Base-by-base conservation (phyloP, 2,113 vertebrate genomes). In the Takifugu bimaculatus region DNA sequence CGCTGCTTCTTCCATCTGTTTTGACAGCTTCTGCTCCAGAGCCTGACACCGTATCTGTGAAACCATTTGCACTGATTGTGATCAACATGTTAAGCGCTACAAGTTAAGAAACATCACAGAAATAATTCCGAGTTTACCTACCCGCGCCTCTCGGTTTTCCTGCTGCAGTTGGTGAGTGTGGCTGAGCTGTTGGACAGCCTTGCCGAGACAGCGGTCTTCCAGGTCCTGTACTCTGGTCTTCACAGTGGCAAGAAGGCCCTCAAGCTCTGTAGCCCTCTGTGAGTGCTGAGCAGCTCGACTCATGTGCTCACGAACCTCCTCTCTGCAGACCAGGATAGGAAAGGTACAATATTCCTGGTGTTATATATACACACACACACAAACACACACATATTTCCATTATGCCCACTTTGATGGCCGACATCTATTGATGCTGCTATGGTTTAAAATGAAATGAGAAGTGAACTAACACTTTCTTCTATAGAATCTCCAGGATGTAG, bases 201-300 rank as follows among this genome's bases (percentile, higher is more conserved):
- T 93, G 65, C 76, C 74, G 52, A 96, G 87, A 1, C 83, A 93
- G 50, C 92, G 88, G 65, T 94, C 93, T 83, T 98, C 94, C 76
- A 97, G 80, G 62, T 94, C 92, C 77, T 92, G 87, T 74, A 96
- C 89, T 88, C 91, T 93, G 77, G 75, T 74, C 82, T 91, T 94
- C 39, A 96, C 91, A 13, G 53, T 74, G 14, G 93, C 90, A 78
- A 95, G 72, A 45, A 96, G 73, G 0, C 78, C 76, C 81, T 95
- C 92, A 70, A 96, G 87, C 54, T 95, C 92, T 0, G 90, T 79
- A 52, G 85, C 91, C 58, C 90, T 83, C 44, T 92, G 83, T 35
- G 93, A 88, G 65, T 94, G 90, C 10, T 65, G 76, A 64, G 85
- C 76, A 1, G 92, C 89, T 52, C 71, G 80, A 51, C 67, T 63